Conservation (phyloP, 2,888 invertebrate species). For the Portevinia maculata region DNA sequence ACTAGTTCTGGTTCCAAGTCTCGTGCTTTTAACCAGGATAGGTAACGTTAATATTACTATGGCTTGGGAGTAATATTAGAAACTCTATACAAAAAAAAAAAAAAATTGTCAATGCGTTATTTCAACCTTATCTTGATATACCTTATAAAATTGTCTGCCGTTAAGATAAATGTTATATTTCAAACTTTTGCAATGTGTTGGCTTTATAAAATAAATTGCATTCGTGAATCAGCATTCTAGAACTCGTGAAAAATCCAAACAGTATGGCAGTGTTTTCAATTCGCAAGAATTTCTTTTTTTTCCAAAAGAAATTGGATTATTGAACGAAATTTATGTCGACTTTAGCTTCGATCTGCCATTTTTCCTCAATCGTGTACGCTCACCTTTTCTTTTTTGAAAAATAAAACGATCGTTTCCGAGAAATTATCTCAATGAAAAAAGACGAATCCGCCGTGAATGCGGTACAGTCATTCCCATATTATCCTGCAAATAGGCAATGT, state of each 20-base stretch:
- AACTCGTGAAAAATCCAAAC: not conserved
- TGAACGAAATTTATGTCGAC: constrained; percentile 3
- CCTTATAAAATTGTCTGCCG: no score
- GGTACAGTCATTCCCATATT: constrained; percentile 9
- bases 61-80: no score
- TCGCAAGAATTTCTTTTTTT: constrained; percentile 1
- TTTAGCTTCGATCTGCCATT: constrained; percentile 5
- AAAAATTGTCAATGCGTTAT: no score
- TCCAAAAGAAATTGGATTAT: constrained; percentile 4
- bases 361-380: not conserved
- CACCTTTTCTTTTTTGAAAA: not conserved
- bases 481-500: constrained; percentile 19
- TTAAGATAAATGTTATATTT: no score
- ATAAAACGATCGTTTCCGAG: constrained; percentile 20
- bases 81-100: no score
- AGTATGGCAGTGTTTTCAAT: not conserved
- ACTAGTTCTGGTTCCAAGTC: no score
- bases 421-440: constrained; percentile 30
- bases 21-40: no score
- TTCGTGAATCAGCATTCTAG: not conserved
- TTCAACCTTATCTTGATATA: no score
- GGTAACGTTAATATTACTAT: no score
- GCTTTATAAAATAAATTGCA: not conserved
- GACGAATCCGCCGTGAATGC: not conserved
- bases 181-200: not conserved